Evolutionary conservation across 35 echinoderm and acorn worm species (phyloP).

Genomic region (Patiria miniata): DNA sequence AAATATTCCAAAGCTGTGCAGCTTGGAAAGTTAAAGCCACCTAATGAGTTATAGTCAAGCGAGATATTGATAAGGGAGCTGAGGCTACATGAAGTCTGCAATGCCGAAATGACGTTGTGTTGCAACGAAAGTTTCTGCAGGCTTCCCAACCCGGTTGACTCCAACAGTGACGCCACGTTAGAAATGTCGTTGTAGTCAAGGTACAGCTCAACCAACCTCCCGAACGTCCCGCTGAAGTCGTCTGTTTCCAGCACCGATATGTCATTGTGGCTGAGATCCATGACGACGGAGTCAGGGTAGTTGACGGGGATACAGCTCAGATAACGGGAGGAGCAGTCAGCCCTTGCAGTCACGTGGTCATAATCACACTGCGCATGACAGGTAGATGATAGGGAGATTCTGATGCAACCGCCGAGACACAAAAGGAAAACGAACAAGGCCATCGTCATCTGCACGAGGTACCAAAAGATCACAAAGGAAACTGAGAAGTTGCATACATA

Average conservation of each 20-base stretch:
- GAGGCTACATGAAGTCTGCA: not conserved
- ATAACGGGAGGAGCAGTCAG: too few relatives aligned
- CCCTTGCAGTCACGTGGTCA: too few relatives aligned
- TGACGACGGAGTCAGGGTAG: too few relatives aligned
- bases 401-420: not conserved
- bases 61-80: not conserved
- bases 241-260: not conserved
- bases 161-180: not conserved
- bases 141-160: not conserved
- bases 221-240: not conserved
- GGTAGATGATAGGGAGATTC: not conserved
- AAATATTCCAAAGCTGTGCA: not conserved
- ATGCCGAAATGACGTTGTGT: not conserved
- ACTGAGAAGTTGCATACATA: too few relatives aligned
- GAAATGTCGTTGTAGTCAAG: not conserved
- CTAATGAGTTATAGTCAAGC: not conserved
- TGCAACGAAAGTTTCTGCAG: not conserved
- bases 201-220: not conserved
- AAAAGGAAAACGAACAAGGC: too few relatives aligned
- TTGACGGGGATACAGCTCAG: too few relatives aligned
- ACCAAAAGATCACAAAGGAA: too few relatives aligned
- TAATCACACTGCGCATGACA: too few relatives aligned
- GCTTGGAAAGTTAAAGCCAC: not conserved
- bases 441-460: too few relatives aligned
- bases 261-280: slow-evolving; percentile 6